Evolutionary conservation across 2,113 vertebrate genomes (phyloP).

Genomic region (Notothenia rossii): DNA sequence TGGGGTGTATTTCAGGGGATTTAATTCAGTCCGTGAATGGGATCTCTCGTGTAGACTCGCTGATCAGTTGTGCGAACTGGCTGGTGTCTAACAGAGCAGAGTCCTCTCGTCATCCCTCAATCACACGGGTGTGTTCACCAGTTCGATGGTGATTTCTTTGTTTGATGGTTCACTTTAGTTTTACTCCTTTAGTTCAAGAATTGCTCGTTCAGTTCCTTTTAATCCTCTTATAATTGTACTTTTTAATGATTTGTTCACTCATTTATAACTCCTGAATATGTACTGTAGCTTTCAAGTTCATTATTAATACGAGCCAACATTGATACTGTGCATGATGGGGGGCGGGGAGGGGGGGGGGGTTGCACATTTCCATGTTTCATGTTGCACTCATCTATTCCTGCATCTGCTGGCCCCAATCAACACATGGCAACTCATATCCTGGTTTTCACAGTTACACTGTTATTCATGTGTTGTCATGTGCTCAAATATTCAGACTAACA

Average conservation of each 20-base stretch:
- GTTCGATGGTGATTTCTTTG: conserved; percentile 11
- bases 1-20: conserved; percentile 70
- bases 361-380: conserved; percentile 15
- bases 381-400: conserved; percentile 19
- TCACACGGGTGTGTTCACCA: conserved; percentile 28
- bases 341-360: accelerated
- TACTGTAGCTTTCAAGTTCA: conserved; percentile 5
- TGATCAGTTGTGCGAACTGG: conserved; percentile 51
- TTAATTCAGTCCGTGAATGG: conserved; percentile 67
- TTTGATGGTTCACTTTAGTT: conserved; percentile 7
- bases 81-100: conserved; percentile 11
- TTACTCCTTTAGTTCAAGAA: neutral
- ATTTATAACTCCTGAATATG: neutral
- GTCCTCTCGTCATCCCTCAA: conserved; percentile 22
- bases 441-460: conserved; percentile 41
- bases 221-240: conserved; percentile 4
- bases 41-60: conserved; percentile 43
- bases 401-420: conserved; percentile 40
- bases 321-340: neutral
- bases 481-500: conserved; percentile 65
- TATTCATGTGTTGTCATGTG: conserved; percentile 43
- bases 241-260: neutral
- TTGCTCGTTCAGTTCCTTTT: neutral
- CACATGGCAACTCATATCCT: conserved; percentile 36
- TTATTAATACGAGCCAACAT: conserved; percentile 9